These are phyloP conservation scores for Trimorus sp. DNA, from an alignment of 2,888 invertebrate species.

Conservation along the genomic window DNA sequence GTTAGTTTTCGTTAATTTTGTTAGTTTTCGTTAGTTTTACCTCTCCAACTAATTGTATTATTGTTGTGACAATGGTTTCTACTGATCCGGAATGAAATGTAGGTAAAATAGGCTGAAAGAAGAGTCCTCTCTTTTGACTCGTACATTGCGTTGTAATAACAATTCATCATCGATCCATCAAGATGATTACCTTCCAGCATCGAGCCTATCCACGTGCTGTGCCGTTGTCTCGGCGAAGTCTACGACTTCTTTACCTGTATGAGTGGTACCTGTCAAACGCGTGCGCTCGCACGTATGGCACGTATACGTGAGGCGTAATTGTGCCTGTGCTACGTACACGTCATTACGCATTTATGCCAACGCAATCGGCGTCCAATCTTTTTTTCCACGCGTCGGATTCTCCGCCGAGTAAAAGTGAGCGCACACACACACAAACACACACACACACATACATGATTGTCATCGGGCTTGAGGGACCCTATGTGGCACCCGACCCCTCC, in stretches of 20 bases:
- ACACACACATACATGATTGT: constrained; percentile 31
- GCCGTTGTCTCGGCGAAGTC: constrained; percentile 57
- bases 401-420: constrained; percentile 61
- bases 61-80: too few relatives aligned
- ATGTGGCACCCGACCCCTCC: constrained; percentile 65
- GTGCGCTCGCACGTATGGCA: constrained; percentile 38
- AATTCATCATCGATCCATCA: constrained; percentile 69
- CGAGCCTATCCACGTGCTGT: constrained; percentile 55
- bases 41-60: too few relatives aligned
- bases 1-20: too few relatives aligned
- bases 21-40: too few relatives aligned
- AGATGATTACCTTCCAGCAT: constrained; percentile 63
- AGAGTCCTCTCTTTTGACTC: neutral
- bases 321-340: constrained; percentile 66
- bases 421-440: constrained; percentile 14
- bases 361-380: constrained; percentile 50
- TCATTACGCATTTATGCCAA: constrained; percentile 64
- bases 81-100: too few relatives aligned
- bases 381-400: constrained; percentile 54
- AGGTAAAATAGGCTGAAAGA: too few relatives aligned
- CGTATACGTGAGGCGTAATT: constrained; percentile 62
- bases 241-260: constrained; percentile 48
- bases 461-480: constrained; percentile 52
- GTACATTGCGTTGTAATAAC: constrained; percentile 55
- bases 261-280: constrained; percentile 65